Base-by-base conservation (phyloP, 92 coral and sea anemone genomes). In the Blastomussa wellsi region DNA sequence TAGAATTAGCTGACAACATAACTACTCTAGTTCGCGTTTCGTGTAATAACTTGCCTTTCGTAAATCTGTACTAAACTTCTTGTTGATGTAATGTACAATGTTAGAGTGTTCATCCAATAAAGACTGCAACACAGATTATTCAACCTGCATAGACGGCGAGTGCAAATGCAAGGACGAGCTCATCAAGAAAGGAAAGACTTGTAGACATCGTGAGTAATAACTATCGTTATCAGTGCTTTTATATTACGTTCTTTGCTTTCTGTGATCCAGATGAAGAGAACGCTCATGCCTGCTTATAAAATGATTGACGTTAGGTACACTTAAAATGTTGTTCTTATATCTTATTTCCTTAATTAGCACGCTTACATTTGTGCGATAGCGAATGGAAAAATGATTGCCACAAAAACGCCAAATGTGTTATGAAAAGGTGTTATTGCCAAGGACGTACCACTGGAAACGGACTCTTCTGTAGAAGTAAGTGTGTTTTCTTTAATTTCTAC, bases 81-180 rank as follows among this genome's bases (percentile, higher is more conserved):
- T 44, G 7, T 8, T 0, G 11, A 44, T 3, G 49, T 44, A 41
- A 3, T 7, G 44, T 41, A 7, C 44, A 3, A 41, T 41, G 44
- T 11, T 29, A 80, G 84, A 80, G 31, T 80, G 84, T n/a, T 41
- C 47, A 3, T 66, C 24, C 14, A 11, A 80, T 49, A 80, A 69
- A 15, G 37, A 80, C 48, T 80, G 84, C 31, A 29, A 51, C 57
- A 51, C 76, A 13, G 26, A 20, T n/a, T 51, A 80, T 68, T 80
- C 84, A 47, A 67, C 44, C 29, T 80, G 84, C 60, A 2, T 19
- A 3, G 39, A 36, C 4, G 84, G 76, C 11, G 62, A n/a, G 35
- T 80, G 84, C 66, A 80, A 47, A 24, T 80, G 84, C 24, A 66
- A 69, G 41, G 84, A 80, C 47, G 84, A 80, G 35, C 84, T 80